Evolutionary conservation across 2,113 vertebrate species (phyloP), one percentile per base, ranked within the genome.

Genomic region (Pomatorhinus ruficollis): DNA sequence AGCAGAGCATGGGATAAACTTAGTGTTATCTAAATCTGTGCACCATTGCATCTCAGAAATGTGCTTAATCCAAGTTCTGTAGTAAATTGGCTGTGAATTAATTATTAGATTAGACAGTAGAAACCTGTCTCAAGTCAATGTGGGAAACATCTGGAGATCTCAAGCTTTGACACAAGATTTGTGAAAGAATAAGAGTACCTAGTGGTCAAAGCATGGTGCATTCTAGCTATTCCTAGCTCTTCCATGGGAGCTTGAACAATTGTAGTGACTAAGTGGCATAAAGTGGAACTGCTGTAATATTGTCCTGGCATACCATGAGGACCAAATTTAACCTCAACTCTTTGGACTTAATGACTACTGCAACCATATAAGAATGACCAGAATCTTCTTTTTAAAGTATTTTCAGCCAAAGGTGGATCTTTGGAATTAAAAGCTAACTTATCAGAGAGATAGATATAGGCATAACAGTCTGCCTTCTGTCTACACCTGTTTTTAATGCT

Each of bases 1-100:
- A 79, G 35, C 0, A 0, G 37, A 68, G 13, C 18, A 79, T 0
- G 6, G 27, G 11, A 45, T 50, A 70, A 89, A 70, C 31, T 33
- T 69, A 28, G 8, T 65, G 22, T 66, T 83, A 30, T 40, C 47
- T 92, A 11, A 77, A 54, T 68, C 47, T 50, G 56, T 75, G 44
- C 13, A 50, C 22, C 24, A 37, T 12, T 79, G 35, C 35, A 7
- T 81, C 44, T 90, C 10, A 4, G 27, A 82, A 90, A 72, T 54
- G 12, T 74, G 25, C 35, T 25, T 90, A 77, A 54, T 66, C 24
- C 39, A 35, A 39, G 16, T 81, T 87, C 11, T 52, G 0, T 22
- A 70, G 25, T 37, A 21, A 83, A 61, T 80, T 91, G 63, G 5
- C 37, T 85, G 17, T 57, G 28, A 49, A n/a, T 82, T 76, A 85